Evolutionary conservation across 2,797 vertebrate genomes (phyloP), one percentile per base, ranked within the genome.

Genomic region (Spheniscus humboldti): DNA sequence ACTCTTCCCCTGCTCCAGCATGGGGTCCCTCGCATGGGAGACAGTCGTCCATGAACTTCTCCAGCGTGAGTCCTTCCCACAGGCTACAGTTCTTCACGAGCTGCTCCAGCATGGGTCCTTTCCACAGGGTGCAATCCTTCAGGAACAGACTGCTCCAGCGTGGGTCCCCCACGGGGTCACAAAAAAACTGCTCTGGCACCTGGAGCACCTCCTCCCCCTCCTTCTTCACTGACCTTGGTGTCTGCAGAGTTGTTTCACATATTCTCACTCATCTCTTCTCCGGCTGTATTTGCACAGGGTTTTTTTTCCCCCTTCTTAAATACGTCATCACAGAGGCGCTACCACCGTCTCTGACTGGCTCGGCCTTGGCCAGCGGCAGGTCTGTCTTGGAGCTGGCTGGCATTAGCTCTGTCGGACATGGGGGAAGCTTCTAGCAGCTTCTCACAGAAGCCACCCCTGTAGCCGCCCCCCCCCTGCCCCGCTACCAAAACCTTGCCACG

Each of bases 361-460:
- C 3, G 5, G n/a, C 16, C 57, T 37, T 25, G 23, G n/a, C 57
- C n/a, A 60, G 15, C 10, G 1, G 15, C 3, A 2, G 13, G n/a
- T 59, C n/a, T 1, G 1, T 11, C 57, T 37, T 60, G n/a, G n/a
- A 60, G 10, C 24, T 1, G 5, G n/a, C 24, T 60, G 57, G 57
- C 57, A 25, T 25, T 27, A n/a, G n/a, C n/a, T 18, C 5, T 60
- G 5, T 37, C 1, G 1, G n/a, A 60, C 57, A 37, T 17, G 7
- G 57, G n/a, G 10, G 16, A 60, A 18, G n/a, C n/a, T 60, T 37
- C 57, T 37, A 8, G 10, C n/a, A 37, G 24, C n/a, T 60, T 60
- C n/a, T 25, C 22, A 60, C n/a, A 60, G 57, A 60, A 60, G 7
- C 24, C n/a, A 37, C 57, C 23, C 23, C 23, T 60, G n/a, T 60